phyloP scores from a whole-genome alignment of 2,113 vertebrate species.

The Sus scrofa region T2T-Sscrofa CM000826.6:109671501-109672000 shows the following conservation, averaged over 20 bases:
- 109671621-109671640: neutral
- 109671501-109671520: constrained; percentile 22
- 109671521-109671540: neutral
- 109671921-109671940: neutral
- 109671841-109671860: neutral
- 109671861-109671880: neutral
- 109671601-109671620: neutral
- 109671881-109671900: neutral
- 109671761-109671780: neutral
- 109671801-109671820: neutral
- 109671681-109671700: neutral
- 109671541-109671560: neutral
- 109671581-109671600: neutral
- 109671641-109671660: neutral
- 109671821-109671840: neutral
- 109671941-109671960: neutral
- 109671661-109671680: neutral
- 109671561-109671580: neutral
- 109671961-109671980: neutral
- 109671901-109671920: constrained; percentile 50
- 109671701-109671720: neutral
- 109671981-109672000: neutral
- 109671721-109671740: neutral
- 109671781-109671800: neutral
- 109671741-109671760: neutral